phyloP scores from a whole-genome alignment of 2,888 invertebrate species.

The Coelinius sp. region DNA sequence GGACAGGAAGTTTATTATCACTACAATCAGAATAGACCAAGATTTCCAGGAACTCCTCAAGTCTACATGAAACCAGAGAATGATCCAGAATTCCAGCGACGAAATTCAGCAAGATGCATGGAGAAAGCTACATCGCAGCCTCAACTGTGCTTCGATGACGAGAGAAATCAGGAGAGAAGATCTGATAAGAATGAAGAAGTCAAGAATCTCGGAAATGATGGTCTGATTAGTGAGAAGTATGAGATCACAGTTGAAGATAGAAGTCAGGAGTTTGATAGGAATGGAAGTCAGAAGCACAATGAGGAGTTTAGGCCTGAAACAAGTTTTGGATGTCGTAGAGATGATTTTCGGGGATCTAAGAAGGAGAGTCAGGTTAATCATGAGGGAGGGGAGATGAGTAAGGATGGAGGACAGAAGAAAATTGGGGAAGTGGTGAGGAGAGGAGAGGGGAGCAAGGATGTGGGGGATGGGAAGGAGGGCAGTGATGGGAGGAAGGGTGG shows the following conservation, averaged over 20 bases:
- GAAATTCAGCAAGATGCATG: slow-evolving; percentile 61
- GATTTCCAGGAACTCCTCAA: slow-evolving; percentile 60
- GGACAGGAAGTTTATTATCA: slow-evolving; percentile 66
- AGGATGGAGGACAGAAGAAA: slow-evolving; percentile 31
- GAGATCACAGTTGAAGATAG: slow-evolving; percentile 65
- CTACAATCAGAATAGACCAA: slow-evolving; percentile 59
- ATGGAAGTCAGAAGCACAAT: slow-evolving; percentile 54
- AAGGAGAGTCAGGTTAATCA: slow-evolving; percentile 51
- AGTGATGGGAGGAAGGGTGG: slow-evolving; percentile 48
- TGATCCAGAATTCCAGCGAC: slow-evolving; percentile 60
- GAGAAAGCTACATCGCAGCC: slow-evolving; percentile 78
- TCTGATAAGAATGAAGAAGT: slow-evolving; percentile 52
- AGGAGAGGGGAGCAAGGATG: no score
- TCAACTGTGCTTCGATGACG: slow-evolving; percentile 75
- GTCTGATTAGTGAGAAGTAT: slow-evolving; percentile 58
- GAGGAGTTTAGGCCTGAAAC: slow-evolving; percentile 64
- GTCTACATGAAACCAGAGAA: slow-evolving; percentile 64
- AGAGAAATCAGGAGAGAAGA: slow-evolving; percentile 54
- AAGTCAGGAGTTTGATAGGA: slow-evolving; percentile 48
- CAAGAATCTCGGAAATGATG: slow-evolving; percentile 52
- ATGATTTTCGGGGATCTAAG: slow-evolving; percentile 59
- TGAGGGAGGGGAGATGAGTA: slow-evolving; percentile 40
- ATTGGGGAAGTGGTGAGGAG: slow-evolving; percentile 53
- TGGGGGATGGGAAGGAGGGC: slow-evolving; percentile 52
- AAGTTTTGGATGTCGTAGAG: slow-evolving; percentile 63